Percentiles rank a stretch among this genome's conserved stretches.
Evolutionary conservation across 1,140 invertebrate genomes (phyloP).

Genomic region (Drosophila tsacasi): DNA sequence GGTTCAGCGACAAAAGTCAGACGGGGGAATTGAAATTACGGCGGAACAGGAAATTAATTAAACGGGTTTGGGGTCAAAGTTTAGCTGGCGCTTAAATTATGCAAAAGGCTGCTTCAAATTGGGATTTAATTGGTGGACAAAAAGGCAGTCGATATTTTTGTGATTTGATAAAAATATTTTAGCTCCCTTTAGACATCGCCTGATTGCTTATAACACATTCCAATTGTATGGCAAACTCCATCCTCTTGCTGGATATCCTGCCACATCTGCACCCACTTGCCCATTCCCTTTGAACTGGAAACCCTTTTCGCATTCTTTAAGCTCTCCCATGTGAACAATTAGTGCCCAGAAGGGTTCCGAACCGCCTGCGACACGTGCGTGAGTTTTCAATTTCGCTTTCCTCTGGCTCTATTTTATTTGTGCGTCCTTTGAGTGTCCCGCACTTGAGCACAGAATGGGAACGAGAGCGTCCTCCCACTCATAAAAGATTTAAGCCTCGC

Average conservation of each 20-base stretch:
- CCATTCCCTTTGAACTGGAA: constrained; percentile 31
- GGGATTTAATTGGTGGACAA: constrained; percentile 3
- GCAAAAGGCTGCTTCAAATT: neutral
- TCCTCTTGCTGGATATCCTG: neutral
- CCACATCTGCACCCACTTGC: constrained; percentile 20
- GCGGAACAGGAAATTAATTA: neutral
- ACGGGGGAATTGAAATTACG: neutral
- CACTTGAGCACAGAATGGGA: constrained; percentile 27
- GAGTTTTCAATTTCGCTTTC: constrained; percentile 75
- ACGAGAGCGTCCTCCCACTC: constrained; percentile 29
- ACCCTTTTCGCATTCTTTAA: constrained; percentile 48
- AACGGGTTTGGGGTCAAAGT: neutral
- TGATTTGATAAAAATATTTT: neutral
- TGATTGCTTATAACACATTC: neutral
- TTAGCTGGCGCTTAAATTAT: neutral
- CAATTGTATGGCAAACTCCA: neutral
- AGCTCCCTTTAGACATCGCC: neutral
- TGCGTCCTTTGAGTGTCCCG: constrained; percentile 1
- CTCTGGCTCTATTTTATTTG: constrained; percentile 36
- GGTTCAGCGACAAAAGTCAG: constrained; percentile 7
- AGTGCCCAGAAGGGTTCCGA: constrained; percentile 65
- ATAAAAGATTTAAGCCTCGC: constrained; percentile 79
- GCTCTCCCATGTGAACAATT: constrained; percentile 74
- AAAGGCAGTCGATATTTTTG: neutral
- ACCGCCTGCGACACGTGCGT: constrained; percentile 69